Evolutionary conservation across 1,140 invertebrate species (phyloP).

Genomic region (Bathynomus jamesi): DNA sequence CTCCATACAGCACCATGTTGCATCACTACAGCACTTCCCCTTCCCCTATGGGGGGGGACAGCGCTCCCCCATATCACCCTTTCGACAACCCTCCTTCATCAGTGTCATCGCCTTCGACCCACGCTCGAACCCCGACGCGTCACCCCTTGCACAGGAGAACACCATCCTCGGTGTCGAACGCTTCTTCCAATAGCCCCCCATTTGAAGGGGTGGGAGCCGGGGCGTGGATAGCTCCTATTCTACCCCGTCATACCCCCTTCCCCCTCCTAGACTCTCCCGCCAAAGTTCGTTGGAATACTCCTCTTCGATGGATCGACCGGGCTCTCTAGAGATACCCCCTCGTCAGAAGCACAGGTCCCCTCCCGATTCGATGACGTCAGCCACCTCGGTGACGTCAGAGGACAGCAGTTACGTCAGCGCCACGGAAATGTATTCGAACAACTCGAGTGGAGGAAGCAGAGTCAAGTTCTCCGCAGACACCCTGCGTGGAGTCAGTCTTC

Average conservation of each 20-base stretch:
- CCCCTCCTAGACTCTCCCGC: conserved; percentile 23
- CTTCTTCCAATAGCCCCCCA: conserved; percentile 49
- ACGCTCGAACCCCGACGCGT: conserved; percentile 39
- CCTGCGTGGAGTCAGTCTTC: conserved; percentile 48
- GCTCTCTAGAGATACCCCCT: conserved; percentile 18
- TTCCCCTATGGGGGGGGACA: background rate
- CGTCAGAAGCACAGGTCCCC: conserved; percentile 19
- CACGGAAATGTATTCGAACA: conserved; percentile 24
- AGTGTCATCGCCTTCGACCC: conserved; percentile 33
- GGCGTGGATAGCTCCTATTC: conserved; percentile 46
- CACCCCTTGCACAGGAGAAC: conserved; percentile 53
- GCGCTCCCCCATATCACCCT: conserved; percentile 42
- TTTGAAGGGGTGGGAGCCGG: conserved; percentile 61
- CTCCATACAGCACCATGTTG: conserved; percentile 37
- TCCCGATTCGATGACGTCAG: conserved; percentile 67
- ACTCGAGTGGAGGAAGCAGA: conserved; percentile 18
- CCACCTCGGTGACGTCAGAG: too few relatives aligned
- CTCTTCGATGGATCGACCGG: conserved; percentile 13
- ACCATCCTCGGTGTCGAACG: conserved; percentile 62
- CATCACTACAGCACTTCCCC: conserved; percentile 35
- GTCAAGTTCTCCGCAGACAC: conserved; percentile 28
- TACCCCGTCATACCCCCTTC: conserved; percentile 37
- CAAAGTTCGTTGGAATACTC: conserved; percentile 18
- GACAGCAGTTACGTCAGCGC: conserved; percentile 32
- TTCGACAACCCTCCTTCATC: conserved; percentile 52